Percentiles rank a stretch among this genome's conserved stretches.
These are phyloP conservation scores for Pseudomyrmex sp. DNA, from an alignment of 1,140 invertebrate genomes.

Conservation along the genomic window DNA sequence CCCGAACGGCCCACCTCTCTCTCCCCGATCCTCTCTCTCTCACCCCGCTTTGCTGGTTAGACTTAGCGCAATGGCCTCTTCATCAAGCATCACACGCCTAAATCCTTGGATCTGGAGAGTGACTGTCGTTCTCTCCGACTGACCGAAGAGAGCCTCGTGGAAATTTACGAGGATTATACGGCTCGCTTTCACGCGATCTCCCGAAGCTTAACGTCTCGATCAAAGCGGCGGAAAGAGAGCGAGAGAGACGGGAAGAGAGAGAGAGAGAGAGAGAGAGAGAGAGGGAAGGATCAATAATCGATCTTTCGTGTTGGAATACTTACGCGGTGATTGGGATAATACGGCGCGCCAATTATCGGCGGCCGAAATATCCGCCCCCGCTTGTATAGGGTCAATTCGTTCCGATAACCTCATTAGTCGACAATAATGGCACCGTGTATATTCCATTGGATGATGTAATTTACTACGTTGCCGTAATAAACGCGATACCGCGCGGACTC, in stretches of 20 bases:
- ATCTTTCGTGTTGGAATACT: constrained; percentile 32
- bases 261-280: too few species aligned
- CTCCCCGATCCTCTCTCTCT: constrained; percentile 10
- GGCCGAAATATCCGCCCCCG: constrained; percentile 9
- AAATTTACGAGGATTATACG: constrained; percentile 55
- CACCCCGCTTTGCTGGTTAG: constrained; percentile 45
- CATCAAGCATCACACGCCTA: constrained; percentile 80
- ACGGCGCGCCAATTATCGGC: constrained; percentile 30
- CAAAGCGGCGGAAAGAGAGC: neutral
- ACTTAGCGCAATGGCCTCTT: constrained; percentile 76
- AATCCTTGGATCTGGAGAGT: constrained; percentile 69
- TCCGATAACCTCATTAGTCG: constrained; percentile 44
- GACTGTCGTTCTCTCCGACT: constrained; percentile 44
- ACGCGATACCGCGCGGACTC: neutral
- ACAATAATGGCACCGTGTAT: constrained; percentile 2
- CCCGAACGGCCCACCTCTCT: constrained; percentile 63
- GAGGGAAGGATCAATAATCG: constrained; percentile 1
- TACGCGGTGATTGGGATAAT: constrained; percentile 27
- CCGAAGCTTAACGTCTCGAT: constrained; percentile 32
- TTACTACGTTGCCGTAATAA: constrained; percentile 1
- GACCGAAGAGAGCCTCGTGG: constrained; percentile 51
- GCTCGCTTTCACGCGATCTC: constrained; percentile 1
- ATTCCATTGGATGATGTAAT: constrained; percentile 20
- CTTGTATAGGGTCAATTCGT: constrained; percentile 21
- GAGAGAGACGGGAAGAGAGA: too few species aligned